These are phyloP conservation scores for Drosophila peninsularis DNA, from an alignment of 2,888 invertebrate species.

Conservation along the genomic window DNA sequence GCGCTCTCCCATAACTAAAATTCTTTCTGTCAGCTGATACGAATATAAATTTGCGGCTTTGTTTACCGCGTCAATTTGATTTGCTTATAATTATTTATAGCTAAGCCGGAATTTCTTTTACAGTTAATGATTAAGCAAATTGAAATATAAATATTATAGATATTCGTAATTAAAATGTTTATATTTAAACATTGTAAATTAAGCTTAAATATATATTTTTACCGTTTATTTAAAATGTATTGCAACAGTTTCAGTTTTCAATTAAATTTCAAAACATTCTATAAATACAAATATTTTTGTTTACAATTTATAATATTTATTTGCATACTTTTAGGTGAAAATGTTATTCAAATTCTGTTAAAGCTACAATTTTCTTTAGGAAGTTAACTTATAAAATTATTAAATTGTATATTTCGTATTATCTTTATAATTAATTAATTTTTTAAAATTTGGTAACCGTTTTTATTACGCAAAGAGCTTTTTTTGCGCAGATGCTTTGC, in stretches of 20 bases:
- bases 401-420: too few relatives aligned
- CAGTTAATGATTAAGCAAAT: neutral
- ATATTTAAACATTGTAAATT: neutral
- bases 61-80: slow-evolving; percentile 37
- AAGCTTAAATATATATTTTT: neutral
- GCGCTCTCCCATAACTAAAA: slow-evolving; percentile 44
- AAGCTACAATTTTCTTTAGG: too few relatives aligned
- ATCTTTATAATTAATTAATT: too few relatives aligned
- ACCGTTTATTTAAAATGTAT: too few relatives aligned
- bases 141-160: neutral
- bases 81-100: slow-evolving; percentile 34
- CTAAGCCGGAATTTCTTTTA: too few relatives aligned
- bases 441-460: neutral
- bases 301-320: neutral
- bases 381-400: too few relatives aligned
- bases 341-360: neutral
- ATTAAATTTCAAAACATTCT: too few relatives aligned
- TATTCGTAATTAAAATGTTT: too few relatives aligned
- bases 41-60: slow-evolving; percentile 17
- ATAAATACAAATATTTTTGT: too few relatives aligned
- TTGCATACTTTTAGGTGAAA: slow-evolving; percentile 10
- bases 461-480: neutral
- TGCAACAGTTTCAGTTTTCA: too few relatives aligned
- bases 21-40: neutral
- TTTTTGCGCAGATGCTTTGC: slow-evolving; percentile 3